Evolutionary conservation across 2,113 vertebrate species (phyloP).

Genomic region (Peucedramus taeniatus): DNA sequence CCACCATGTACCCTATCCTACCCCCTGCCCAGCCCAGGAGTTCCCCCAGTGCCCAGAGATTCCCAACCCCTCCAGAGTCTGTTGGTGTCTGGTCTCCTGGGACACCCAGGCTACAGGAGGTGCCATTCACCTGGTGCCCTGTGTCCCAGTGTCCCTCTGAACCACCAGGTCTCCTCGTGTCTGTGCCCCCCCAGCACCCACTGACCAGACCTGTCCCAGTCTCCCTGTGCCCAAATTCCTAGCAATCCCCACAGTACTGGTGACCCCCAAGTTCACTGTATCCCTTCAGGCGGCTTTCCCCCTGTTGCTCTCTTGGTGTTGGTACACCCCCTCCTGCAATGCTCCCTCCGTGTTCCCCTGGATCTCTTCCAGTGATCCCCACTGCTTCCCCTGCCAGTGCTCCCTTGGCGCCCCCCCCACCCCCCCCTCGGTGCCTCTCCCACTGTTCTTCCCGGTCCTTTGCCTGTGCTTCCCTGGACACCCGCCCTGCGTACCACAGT

Average conservation of each 20-base stretch:
- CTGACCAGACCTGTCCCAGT: background rate
- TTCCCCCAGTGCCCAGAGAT: background rate
- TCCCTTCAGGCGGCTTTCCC: background rate
- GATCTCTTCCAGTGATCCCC: background rate
- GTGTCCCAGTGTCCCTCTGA: background rate
- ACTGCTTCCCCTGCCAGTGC: background rate
- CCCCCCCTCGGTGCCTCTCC: too few relatives aligned
- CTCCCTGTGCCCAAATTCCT: background rate
- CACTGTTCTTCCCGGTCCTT: background rate
- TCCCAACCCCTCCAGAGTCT: background rate
- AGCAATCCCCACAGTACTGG: background rate
- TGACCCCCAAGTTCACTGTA: background rate
- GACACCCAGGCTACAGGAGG: background rate
- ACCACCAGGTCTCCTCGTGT: accelerated
- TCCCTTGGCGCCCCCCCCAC: background rate
- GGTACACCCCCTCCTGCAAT: too few relatives aligned
- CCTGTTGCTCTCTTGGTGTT: background rate
- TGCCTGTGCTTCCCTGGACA: background rate
- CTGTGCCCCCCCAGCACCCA: background rate
- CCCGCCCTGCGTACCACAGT: background rate
- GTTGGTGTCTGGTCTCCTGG: background rate
- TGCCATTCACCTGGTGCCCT: background rate
- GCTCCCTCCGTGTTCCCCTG: background rate
- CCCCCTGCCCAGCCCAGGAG: too few relatives aligned
- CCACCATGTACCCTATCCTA: too few relatives aligned